These are phyloP conservation scores for Ormyrus nitidulus DNA, from an alignment of 2,888 invertebrate genomes.

Conservation along the genomic window DNA sequence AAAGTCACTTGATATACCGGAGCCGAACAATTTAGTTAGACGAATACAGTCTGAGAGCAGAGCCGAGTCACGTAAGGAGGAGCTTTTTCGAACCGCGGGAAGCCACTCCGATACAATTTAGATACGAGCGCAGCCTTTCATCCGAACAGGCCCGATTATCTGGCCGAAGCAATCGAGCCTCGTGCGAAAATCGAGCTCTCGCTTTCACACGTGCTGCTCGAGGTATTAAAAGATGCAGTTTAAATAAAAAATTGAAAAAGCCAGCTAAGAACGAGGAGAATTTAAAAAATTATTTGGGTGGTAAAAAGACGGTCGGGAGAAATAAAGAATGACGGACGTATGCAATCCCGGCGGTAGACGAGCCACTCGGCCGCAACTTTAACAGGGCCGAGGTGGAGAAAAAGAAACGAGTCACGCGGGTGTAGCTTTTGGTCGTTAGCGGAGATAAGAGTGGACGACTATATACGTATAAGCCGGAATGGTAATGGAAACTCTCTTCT, in stretches of 20 bases:
- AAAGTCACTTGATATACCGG: conserved; percentile 20
- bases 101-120: conserved; percentile 54
- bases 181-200: conserved; percentile 27
- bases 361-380: no score
- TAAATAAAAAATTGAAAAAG: no score
- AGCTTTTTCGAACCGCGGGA: conserved; percentile 20
- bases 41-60: conserved; percentile 37
- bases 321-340: background rate
- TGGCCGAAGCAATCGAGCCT: conserved; percentile 10
- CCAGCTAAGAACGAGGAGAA: no score
- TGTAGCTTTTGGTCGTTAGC: conserved; percentile 63
- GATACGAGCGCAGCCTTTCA: conserved; percentile 41
- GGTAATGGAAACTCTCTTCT: conserved; percentile 66
- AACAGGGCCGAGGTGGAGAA: conserved; percentile 2
- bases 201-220: no score
- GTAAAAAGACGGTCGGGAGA: no score
- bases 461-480: conserved; percentile 56
- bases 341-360: background rate
- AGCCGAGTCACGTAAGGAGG: conserved; percentile 41
- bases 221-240: no score
- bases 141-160: conserved; percentile 42
- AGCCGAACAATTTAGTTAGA: conserved; percentile 33
- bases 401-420: conserved; percentile 26
- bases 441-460: conserved; percentile 66
- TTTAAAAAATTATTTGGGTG: no score